These are phyloP conservation scores for Ornithoptera alexandrae DNA, from an alignment of 2,888 invertebrate species.

Conservation along the genomic window DNA sequence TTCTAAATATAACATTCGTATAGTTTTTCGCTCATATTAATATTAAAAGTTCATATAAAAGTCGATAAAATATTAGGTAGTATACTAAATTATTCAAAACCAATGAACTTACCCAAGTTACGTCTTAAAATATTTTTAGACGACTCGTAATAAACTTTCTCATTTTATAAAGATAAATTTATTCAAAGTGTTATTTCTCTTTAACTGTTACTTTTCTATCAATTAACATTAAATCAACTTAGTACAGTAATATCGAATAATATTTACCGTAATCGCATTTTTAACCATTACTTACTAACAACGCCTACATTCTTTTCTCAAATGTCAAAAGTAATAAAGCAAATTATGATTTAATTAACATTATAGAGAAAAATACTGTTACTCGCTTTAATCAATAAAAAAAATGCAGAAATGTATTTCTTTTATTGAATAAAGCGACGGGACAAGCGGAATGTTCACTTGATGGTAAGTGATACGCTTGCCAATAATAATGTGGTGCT, in stretches of 20 bases:
- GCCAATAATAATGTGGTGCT: too few relatives aligned
- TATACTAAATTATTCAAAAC: too few relatives aligned
- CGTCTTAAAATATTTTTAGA: background rate
- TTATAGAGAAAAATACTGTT: background rate
- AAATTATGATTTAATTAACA: background rate
- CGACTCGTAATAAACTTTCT: background rate
- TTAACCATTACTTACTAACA: background rate
- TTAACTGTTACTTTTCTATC: background rate
- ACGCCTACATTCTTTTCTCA: background rate
- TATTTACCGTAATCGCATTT: background rate
- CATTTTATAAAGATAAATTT: background rate
- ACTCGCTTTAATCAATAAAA: too few relatives aligned
- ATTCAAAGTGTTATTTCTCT: background rate
- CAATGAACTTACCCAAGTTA: too few relatives aligned
- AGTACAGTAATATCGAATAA: background rate
- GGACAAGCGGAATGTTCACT: too few relatives aligned
- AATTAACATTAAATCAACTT: background rate
- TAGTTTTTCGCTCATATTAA: too few relatives aligned
- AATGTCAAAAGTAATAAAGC: constrained; percentile 2
- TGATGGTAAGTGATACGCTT: too few relatives aligned
- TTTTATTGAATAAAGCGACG: background rate
- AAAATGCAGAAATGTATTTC: too few relatives aligned
- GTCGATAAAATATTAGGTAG: too few relatives aligned
- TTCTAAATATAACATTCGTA: too few relatives aligned
- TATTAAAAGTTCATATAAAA: too few relatives aligned